Evolutionary conservation across 2,113 vertebrate species (phyloP).

Genomic region (Nothoprocta perdicaria): DNA sequence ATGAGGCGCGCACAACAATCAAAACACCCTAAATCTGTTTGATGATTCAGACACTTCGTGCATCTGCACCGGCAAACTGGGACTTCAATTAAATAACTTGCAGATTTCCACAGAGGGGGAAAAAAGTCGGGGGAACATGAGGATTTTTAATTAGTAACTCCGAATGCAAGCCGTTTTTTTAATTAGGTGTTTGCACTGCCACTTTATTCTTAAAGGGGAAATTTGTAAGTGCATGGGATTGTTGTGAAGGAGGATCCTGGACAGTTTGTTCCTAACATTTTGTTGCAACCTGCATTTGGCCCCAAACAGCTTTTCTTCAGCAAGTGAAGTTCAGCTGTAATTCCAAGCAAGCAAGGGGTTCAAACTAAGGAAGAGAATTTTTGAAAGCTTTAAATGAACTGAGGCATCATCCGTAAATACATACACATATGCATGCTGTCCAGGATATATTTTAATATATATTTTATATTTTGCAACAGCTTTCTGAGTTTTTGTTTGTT

Average conservation of each 20-base stretch:
- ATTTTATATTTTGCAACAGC: neutral
- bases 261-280: slow-evolving; percentile 60
- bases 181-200: slow-evolving; percentile 76
- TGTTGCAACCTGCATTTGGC: slow-evolving; percentile 50
- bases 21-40: slow-evolving; percentile 81
- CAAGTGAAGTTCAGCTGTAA: slow-evolving; percentile 23
- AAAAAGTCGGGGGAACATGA: slow-evolving; percentile 74
- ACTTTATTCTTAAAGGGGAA: slow-evolving; percentile 72
- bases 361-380: neutral
- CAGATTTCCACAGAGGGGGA: slow-evolving; percentile 74
- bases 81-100: slow-evolving; percentile 82
- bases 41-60: slow-evolving; percentile 79
- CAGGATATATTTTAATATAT: neutral
- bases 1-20: slow-evolving; percentile 82
- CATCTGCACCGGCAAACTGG: slow-evolving; percentile 79
- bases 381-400: neutral
- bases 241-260: slow-evolving; percentile 56
- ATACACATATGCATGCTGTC: neutral
- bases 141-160: slow-evolving; percentile 82
- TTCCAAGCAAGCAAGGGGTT: neutral
- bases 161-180: slow-evolving; percentile 73
- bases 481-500: neutral
- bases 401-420: neutral
- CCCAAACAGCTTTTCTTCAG: slow-evolving; percentile 40
- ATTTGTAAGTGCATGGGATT: slow-evolving; percentile 51